Conservation (phyloP, 2,888 invertebrate genomes). For the Noctua comes region DNA sequence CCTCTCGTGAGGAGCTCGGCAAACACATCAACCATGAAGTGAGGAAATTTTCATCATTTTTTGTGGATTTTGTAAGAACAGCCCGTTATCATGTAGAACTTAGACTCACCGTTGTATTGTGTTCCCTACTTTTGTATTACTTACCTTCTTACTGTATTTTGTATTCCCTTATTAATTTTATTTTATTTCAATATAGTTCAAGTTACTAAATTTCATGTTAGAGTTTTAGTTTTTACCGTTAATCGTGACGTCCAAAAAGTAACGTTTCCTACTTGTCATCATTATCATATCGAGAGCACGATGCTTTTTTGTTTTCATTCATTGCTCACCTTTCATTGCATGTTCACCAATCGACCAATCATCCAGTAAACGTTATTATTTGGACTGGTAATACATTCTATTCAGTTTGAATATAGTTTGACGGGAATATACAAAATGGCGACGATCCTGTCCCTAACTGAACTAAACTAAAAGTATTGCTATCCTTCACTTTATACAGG, state of each 20-base stretch:
- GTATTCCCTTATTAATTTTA: constrained; percentile 18
- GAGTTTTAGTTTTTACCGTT: constrained; percentile 22
- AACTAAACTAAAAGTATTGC: constrained; percentile 15
- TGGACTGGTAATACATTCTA: background rate
- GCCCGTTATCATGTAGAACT: constrained; percentile 36
- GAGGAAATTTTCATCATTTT: constrained; percentile 78
- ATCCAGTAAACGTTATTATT: constrained; percentile 26
- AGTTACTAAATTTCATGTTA: background rate
- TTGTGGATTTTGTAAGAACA: constrained; percentile 66
- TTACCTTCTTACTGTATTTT: constrained; percentile 26
- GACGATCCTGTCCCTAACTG: background rate
- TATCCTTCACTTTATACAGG: background rate
- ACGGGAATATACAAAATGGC: constrained; percentile 23
- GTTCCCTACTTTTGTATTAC: constrained; percentile 30
- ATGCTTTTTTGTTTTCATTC: constrained; percentile 4
- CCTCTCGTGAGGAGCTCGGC: constrained; percentile 90
- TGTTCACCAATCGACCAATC: background rate
- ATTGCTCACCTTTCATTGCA: constrained; percentile 18
- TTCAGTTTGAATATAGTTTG: background rate
- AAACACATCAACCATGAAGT: constrained; percentile 89
- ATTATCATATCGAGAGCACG: constrained; percentile 14
- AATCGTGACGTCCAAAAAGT: constrained; percentile 33
- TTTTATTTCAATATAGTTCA: constrained; percentile 10
- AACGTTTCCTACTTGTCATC: constrained; percentile 30
- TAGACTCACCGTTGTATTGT: constrained; percentile 11